A percentile compares a stretch with the other conserved stretches of the same genome.
Conservation (phyloP, 1,140 invertebrate genomes). For the Drosophila littoralis region DNA sequence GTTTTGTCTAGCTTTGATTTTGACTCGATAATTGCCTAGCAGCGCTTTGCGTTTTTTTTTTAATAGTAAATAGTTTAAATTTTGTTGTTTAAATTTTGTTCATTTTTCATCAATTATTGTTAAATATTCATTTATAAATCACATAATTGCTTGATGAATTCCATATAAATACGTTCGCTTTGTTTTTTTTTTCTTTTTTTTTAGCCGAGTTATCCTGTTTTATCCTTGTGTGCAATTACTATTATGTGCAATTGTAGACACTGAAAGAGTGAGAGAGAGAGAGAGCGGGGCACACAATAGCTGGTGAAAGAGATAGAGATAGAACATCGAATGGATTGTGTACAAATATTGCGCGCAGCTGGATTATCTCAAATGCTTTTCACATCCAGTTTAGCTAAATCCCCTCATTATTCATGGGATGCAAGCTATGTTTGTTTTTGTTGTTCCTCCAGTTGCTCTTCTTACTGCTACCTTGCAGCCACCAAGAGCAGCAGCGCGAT, state of each 20-base stretch:
- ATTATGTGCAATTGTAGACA: constrained; percentile 68
- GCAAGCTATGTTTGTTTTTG: constrained; percentile 6
- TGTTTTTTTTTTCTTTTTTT: constrained; percentile 8
- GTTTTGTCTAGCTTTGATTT: constrained; percentile 63
- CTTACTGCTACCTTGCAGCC: constrained; percentile 62
- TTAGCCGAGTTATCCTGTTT: constrained; percentile 43
- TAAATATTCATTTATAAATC: constrained; percentile 79
- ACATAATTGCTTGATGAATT: constrained; percentile 83
- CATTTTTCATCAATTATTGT: constrained; percentile 72
- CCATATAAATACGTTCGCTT: constrained; percentile 64
- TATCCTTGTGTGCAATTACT: constrained; percentile 54
- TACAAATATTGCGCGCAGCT: constrained; percentile 57
- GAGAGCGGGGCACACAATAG: constrained; percentile 8
- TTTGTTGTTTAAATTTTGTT: constrained; percentile 41
- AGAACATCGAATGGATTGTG: constrained; percentile 32
- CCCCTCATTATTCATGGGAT: constrained; percentile 29
- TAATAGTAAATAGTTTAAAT: constrained; percentile 45
- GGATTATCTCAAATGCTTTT: constrained; percentile 68
- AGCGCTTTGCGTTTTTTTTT: constrained; percentile 43
- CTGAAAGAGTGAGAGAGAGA: constrained; percentile 43
- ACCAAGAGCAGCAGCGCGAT: constrained; percentile 47
- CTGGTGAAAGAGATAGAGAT: constrained; percentile 3
- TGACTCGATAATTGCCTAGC: constrained; percentile 63
- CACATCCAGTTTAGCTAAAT: constrained; percentile 49
- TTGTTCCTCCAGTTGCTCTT: constrained; percentile 19